Evolutionary conservation across 2,888 invertebrate species (phyloP).

Genomic region (Leucophenga montana): DNA sequence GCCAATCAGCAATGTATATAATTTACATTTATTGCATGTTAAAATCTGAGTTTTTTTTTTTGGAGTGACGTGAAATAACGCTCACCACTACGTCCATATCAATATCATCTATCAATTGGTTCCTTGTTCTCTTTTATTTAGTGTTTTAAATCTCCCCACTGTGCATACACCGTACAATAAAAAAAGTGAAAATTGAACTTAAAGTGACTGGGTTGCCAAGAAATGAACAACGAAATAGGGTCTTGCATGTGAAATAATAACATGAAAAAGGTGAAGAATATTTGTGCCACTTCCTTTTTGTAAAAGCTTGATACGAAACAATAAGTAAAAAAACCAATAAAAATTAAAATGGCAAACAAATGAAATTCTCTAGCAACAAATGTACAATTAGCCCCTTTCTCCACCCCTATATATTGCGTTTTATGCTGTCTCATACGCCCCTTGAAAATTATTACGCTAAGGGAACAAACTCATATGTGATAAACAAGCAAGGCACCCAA

Average conservation of each 20-base stretch:
- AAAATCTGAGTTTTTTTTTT: no score
- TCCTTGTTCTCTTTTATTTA: no score
- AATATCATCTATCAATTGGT: no score
- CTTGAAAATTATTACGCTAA: neutral
- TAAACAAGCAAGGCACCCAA: conserved; percentile 9
- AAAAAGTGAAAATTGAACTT: no score
- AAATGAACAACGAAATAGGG: neutral
- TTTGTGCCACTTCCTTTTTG: conserved; percentile 38
- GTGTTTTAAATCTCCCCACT: no score
- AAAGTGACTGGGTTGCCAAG: neutral
- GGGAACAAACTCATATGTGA: neutral
- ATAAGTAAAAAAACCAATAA: conserved; percentile 50
- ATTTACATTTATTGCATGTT: no score
- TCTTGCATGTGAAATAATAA: conserved; percentile 57
- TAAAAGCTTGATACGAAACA: neutral
- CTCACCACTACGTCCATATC: no score
- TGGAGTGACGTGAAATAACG: no score
- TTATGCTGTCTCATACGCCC: neutral
- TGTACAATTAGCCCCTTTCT: conserved; percentile 25
- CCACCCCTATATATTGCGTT: neutral
- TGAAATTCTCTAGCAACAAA: conserved; percentile 52
- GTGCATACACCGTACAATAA: no score
- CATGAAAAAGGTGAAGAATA: conserved; percentile 57
- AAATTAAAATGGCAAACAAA: conserved; percentile 52
- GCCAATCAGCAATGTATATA: no score